Base-by-base conservation (phyloP, 2,113 vertebrate species). In the Orthonyx spaldingii region DNA sequence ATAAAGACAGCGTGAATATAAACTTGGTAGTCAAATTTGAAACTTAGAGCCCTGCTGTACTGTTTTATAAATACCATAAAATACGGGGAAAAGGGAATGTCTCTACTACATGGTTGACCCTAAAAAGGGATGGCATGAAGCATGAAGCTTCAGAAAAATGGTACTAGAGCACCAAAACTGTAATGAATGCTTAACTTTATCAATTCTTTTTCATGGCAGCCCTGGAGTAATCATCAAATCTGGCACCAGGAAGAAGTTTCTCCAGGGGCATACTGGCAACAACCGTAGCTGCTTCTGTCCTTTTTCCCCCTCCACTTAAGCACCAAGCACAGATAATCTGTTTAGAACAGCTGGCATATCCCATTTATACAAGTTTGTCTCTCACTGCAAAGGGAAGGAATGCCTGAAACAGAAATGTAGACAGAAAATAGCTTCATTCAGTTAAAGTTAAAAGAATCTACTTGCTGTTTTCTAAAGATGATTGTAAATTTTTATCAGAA, bases 11-110 rank as follows among this genome's bases (percentile, higher is more conserved):
- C 23, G 80, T 1, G 9, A 9, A 63, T 10, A 56, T 10, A 77
- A 80, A 33, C 8, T 22, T 50, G 16, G 27, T 15, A 74, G 23
- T 65, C 7, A 42, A 37, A 61, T 53, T 19, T 68, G 19, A 88
- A 60, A 87, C 11, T 13, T 37, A 50, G 2, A 70, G 44, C 28
- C 18, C 52, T 35, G 6, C 24, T 57, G 49, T n/a, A 33, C 9
- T 13, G 9, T 42, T 93, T 72, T 23, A 70, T 6, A 80, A 80
- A 53, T 50, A 70, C 0, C 16, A 19, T 18, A 56, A 69, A 27
- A 86, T 17, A 49, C 0, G 0, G 2, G 8, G 2, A 4, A 49
- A 83, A 70, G 9, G 27, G 6, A 84, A 12, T 14, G 17, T 41
- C 49, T 84, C 77, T 66, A 7, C 7, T 37, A 50, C 13, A 32